These are phyloP conservation scores for Pasiphila rectangulata DNA, from an alignment of 2,888 invertebrate species.

Conservation along the genomic window DNA sequence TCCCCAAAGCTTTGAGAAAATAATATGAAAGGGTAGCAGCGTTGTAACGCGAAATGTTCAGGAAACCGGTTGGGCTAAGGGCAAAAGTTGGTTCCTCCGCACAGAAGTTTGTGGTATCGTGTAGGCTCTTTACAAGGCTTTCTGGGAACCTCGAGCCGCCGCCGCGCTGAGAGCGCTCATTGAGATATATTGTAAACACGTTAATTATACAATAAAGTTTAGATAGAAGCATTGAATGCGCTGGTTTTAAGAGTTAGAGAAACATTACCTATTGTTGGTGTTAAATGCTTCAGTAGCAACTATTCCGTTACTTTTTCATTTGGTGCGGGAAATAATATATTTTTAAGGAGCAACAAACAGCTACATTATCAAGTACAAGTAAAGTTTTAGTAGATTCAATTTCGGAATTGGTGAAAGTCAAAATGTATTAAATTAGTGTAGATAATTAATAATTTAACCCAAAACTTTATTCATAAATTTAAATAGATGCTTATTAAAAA, in stretches of 20 bases:
- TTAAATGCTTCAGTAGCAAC: background rate
- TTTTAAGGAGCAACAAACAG: too few relatives aligned
- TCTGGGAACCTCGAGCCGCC: constrained; percentile 69
- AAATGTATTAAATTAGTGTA: too few relatives aligned
- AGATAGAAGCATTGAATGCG: constrained; percentile 32
- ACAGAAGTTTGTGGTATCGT: constrained; percentile 77
- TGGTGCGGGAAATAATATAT: too few relatives aligned
- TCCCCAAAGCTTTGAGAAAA: background rate
- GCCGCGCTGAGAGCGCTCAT: constrained; percentile 61
- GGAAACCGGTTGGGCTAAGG: background rate
- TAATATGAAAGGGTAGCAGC: constrained; percentile 15
- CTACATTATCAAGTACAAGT: too few relatives aligned
- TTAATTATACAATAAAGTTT: constrained; percentile 63
- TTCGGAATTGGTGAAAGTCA: too few relatives aligned
- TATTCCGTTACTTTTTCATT: too few relatives aligned
- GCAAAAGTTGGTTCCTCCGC: constrained; percentile 43
- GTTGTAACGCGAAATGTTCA: constrained; percentile 34
- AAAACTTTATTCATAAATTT: too few relatives aligned
- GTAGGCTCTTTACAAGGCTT: constrained; percentile 73
- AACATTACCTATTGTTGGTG: constrained; percentile 1
- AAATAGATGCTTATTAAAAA: too few relatives aligned
- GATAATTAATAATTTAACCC: too few relatives aligned
- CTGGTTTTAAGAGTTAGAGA: constrained; percentile 11
- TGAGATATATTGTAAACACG: constrained; percentile 51
- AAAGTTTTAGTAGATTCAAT: too few relatives aligned